Evolutionary conservation across 2,113 vertebrate genomes (phyloP).

Genomic region (Pollimyrus isidori): DNA sequence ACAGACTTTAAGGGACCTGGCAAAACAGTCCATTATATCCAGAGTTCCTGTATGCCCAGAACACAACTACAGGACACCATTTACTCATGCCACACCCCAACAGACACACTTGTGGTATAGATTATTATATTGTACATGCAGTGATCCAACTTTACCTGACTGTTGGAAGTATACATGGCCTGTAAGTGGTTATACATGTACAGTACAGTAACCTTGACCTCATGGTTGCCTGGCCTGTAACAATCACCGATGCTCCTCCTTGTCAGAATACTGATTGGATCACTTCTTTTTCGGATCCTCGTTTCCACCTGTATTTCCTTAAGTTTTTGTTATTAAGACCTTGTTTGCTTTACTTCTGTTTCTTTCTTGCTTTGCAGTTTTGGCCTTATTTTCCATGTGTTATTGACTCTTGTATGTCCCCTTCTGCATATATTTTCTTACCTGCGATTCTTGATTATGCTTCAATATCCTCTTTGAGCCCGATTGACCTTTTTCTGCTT

Average conservation of each 20-base stretch:
- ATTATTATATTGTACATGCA: too few relatives aligned
- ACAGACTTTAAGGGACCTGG: too few relatives aligned
- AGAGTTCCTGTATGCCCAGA: too few relatives aligned
- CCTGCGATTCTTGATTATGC: background rate
- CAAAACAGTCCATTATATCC: too few relatives aligned
- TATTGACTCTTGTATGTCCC: background rate
- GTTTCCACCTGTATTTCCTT: background rate
- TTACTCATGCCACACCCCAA: too few relatives aligned
- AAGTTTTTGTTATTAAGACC: background rate
- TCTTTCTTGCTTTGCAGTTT: background rate
- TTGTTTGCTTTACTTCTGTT: background rate
- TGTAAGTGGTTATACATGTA: too few relatives aligned
- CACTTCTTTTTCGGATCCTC: background rate
- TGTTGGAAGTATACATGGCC: too few relatives aligned
- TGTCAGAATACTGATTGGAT: background rate
- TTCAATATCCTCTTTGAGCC: background rate
- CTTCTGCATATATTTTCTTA: background rate
- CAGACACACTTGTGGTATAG: too few relatives aligned
- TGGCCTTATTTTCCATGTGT: background rate
- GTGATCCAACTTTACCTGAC: too few relatives aligned
- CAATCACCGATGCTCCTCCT: background rate
- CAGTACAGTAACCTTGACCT: too few relatives aligned
- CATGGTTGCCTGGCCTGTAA: background rate
- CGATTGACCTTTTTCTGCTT: background rate
- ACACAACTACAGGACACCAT: too few relatives aligned